Evolutionary conservation across 2,888 invertebrate species (phyloP).

Genomic region (Quadroppia sp.): DNA sequence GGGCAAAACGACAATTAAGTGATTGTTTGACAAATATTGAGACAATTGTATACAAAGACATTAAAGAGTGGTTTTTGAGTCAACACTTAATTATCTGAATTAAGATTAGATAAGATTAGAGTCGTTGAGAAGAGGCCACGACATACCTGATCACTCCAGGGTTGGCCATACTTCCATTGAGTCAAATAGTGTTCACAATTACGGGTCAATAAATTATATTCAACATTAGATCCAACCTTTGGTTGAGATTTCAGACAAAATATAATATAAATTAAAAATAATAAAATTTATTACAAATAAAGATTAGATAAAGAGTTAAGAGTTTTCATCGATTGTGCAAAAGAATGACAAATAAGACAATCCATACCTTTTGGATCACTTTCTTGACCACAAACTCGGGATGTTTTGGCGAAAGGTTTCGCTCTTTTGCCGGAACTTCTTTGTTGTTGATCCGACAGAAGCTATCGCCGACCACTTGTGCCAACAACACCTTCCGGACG

Average conservation of each 20-base stretch:
- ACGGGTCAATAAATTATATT: constrained; percentile 49
- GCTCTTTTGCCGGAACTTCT: constrained; percentile 49
- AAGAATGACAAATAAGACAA: background rate
- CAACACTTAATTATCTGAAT: background rate
- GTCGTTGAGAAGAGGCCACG: background rate
- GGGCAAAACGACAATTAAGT: background rate
- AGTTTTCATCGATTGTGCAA: no score
- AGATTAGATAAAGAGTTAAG: constrained; percentile 3
- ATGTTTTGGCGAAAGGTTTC: constrained; percentile 48
- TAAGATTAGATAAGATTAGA: background rate
- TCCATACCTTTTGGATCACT: constrained; percentile 44
- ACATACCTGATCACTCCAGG: constrained; percentile 51
- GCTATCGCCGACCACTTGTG: constrained; percentile 48
- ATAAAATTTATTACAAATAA: background rate
- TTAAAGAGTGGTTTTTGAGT: no score
- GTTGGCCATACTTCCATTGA: constrained; percentile 50
- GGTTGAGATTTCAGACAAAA: background rate
- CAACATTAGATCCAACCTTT: constrained; percentile 45
- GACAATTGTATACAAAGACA: no score
- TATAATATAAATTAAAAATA: background rate
- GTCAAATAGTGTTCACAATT: constrained; percentile 51
- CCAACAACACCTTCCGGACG: constrained; percentile 46
- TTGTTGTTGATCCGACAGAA: constrained; percentile 51
- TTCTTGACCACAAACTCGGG: constrained; percentile 48
- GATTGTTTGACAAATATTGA: background rate